Base-by-base conservation (phyloP, 2,797 vertebrate genomes). In the Denticeps clupeoides region DNA sequence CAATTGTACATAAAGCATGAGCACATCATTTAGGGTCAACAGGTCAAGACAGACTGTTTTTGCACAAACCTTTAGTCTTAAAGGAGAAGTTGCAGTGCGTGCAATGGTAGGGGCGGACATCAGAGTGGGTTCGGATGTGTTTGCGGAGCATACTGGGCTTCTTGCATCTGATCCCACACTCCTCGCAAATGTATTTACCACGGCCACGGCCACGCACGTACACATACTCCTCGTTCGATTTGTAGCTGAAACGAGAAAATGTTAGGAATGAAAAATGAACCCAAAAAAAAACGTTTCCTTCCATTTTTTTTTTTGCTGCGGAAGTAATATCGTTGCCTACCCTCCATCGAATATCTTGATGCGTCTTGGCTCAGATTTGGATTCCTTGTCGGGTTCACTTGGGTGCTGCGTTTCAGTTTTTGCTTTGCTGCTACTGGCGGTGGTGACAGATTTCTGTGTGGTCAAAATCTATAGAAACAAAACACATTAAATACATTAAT, bases 141-240 rank as follows among this genome's bases (percentile, higher is more conserved):
- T 99, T 99, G 69, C 93, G 92, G 61, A 99, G 78, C 95, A 99
- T 99, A 71, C 95, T 99, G 49, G 95, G 95, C 53, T 99, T 99
- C 80, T 98, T 98, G 74, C 95, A 99, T 44, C 95, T 90, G 54
- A 99, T 99, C 35, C 94, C 95, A 70, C 95, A 99, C 63, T 99
- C 95, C 65, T 99, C 94, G 65, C 95, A 99, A 69, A 98, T 96
- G 59, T 97, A 99, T 61, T 98, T 97, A 40, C 95, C 95, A 45
- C 95, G 84, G 51, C 95, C 95, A 60, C 94, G 86, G 2, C 95
- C 94, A 33, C 94, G 86, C 8, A 99, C 92, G 8, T 99, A 99
- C 15, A 98, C 89, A 47, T 99, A 99, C 47, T 99, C 94, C 71
- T 99, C 95, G 3, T 97, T 99, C 35, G 94, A 98, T 71, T 98